phyloP scores from a whole-genome alignment of 2,113 vertebrate genomes.

The Pimephales promelas region DNA sequence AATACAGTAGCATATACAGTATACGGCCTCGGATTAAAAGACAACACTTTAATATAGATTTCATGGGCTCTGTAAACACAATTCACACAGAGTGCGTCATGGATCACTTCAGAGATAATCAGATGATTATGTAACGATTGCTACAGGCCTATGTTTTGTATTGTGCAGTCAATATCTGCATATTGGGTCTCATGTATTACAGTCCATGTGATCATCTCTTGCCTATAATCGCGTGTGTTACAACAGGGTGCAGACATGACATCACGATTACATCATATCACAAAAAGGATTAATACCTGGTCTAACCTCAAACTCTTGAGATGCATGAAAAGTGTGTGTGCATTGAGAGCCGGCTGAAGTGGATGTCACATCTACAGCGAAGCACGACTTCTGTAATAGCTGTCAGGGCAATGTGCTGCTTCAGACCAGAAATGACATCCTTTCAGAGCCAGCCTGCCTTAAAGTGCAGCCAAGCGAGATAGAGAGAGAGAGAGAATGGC shows the following conservation, averaged over 20 bases:
- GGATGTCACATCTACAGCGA: conserved; percentile 39
- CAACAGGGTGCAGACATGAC: neutral
- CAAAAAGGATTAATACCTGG: neutral
- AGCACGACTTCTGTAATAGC: conserved; percentile 49
- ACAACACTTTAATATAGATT: neutral
- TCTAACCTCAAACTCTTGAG: conserved; percentile 16
- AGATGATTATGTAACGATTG: neutral
- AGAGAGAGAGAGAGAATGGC: conserved; percentile 51
- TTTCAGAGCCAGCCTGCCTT: conserved; percentile 60
- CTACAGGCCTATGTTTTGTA: neutral
- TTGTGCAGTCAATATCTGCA: neutral
- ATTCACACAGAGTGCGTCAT: too few relatives aligned
- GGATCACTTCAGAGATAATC: neutral
- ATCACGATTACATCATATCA: conserved; percentile 6
- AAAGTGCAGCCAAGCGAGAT: conserved; percentile 59
- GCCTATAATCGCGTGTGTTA: neutral
- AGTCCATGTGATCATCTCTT: conserved; percentile 5
- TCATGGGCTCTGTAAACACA: neutral
- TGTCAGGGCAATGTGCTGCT: conserved; percentile 60
- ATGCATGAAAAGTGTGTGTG: conserved; percentile 29
- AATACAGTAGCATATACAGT: neutral
- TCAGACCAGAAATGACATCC: conserved; percentile 63
- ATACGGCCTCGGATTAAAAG: neutral
- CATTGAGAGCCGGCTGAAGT: neutral
- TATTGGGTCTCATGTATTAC: neutral